phyloP scores from a whole-genome alignment of 2,888 invertebrate species.

The Drosophila limbata region DNA sequence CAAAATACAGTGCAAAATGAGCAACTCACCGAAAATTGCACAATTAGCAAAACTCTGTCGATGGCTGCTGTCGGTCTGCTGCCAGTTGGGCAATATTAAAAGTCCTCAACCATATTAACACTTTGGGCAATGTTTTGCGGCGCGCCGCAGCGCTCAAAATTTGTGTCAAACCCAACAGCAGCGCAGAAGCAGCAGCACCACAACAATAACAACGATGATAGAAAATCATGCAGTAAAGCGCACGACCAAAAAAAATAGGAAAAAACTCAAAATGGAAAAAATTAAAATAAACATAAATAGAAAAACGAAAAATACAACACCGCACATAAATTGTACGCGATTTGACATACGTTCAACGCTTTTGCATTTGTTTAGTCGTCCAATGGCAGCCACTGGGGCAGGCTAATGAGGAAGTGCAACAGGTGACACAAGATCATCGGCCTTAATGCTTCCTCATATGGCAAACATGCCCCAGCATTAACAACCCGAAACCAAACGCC shows the following conservation, averaged over 20 bases:
- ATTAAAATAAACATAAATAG: constrained; percentile 32
- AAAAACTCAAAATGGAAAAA: constrained; percentile 32
- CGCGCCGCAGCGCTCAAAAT: constrained; percentile 70
- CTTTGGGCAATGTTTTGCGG: constrained; percentile 77
- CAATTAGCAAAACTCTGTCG: constrained; percentile 69
- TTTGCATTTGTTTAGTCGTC: constrained; percentile 32
- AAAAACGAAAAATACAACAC: constrained; percentile 42
- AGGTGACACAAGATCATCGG: constrained; percentile 48
- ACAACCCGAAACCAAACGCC: constrained; percentile 17
- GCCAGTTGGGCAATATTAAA: constrained; percentile 74
- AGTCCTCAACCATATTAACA: constrained; percentile 80
- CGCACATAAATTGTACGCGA: constrained; percentile 45
- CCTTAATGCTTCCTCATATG: constrained; percentile 66
- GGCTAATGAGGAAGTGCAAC: constrained; percentile 66
- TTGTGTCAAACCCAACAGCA: constrained; percentile 69
- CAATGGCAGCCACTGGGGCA: constrained; percentile 35
- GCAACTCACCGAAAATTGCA: constrained; percentile 72
- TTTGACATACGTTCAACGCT: constrained; percentile 49
- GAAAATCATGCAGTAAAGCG: constrained; percentile 67
- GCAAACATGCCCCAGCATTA: constrained; percentile 59
- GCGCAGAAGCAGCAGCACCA: constrained; percentile 23
- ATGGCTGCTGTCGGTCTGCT: constrained; percentile 28
- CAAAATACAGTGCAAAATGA: constrained; percentile 48
- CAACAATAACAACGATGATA: constrained; percentile 49
- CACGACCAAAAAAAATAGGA: constrained; percentile 48